Evolutionary conservation across 2,797 vertebrate species (phyloP).

Genomic region (Danio jaintianensis): DNA sequence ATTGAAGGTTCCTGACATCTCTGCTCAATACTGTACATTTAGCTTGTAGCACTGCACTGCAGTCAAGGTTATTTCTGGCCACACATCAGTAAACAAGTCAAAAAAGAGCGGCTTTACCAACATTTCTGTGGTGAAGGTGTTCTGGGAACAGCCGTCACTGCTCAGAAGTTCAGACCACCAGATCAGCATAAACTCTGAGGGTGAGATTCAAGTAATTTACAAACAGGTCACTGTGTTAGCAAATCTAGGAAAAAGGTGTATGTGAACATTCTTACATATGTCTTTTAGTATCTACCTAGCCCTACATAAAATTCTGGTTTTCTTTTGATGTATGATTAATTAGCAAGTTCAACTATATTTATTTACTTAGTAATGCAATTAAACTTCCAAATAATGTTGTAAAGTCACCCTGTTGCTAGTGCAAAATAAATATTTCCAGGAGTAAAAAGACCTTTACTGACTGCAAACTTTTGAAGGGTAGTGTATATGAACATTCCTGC

Average conservation of each 20-base stretch:
- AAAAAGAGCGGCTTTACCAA: conserved; percentile 71
- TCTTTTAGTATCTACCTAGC: conserved; percentile 13
- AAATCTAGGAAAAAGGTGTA: conserved; percentile 11
- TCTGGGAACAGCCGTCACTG: conserved; percentile 62
- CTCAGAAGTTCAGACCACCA: conserved; percentile 50
- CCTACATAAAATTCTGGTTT: conserved; percentile 13
- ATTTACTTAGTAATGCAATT: conserved; percentile 39
- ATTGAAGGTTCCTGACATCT: conserved; percentile 51
- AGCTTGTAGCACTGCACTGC: conserved; percentile 54
- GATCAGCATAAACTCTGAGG: conserved; percentile 56
- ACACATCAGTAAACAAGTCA: conserved; percentile 75
- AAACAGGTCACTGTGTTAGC: conserved; percentile 30
- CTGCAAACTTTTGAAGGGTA: conserved; percentile 4
- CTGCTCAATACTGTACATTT: conserved; percentile 50
- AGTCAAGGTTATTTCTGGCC: conserved; percentile 68
- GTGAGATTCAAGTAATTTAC: conserved; percentile 39
- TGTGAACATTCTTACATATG: conserved; percentile 11
- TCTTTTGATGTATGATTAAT: conserved; percentile 64
- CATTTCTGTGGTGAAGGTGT: conserved; percentile 58
- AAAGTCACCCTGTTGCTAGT: background rate
- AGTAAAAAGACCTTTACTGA: background rate
- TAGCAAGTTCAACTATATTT: conserved; percentile 54
- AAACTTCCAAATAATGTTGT: background rate
- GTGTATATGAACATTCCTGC: conserved; percentile 68
- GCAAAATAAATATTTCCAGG: background rate